These are phyloP conservation scores for Eupithecia centaureata DNA, from an alignment of 2,888 invertebrate genomes.

Conservation along the genomic window DNA sequence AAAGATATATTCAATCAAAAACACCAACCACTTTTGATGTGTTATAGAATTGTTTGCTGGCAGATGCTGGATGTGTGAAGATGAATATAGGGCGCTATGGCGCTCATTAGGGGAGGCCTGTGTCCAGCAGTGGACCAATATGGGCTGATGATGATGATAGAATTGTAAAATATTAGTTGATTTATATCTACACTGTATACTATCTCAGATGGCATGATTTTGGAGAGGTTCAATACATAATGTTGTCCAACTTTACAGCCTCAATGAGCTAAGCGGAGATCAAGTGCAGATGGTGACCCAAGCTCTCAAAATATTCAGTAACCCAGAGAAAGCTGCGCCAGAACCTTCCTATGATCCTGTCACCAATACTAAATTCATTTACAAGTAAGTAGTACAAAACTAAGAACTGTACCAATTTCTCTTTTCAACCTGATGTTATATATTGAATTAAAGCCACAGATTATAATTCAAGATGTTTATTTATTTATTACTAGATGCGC, in stretches of 20 bases:
- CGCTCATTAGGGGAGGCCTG: too few species aligned
- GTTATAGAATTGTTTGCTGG: too few species aligned
- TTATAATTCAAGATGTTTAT: neutral
- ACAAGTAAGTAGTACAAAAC: constrained; percentile 62
- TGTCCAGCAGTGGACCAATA: too few species aligned
- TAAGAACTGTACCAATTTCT: neutral
- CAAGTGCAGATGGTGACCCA: constrained; percentile 77
- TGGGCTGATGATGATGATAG: too few species aligned
- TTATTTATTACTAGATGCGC: too few species aligned
- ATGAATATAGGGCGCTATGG: too few species aligned
- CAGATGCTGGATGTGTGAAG: too few species aligned
- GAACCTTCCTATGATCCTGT: constrained; percentile 73
- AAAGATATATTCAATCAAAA: too few species aligned
- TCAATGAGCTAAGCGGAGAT: constrained; percentile 70
- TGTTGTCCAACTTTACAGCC: constrained; percentile 56
- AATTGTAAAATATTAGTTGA: neutral
- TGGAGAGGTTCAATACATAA: neutral
- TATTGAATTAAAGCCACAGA: too few species aligned
- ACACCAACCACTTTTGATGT: too few species aligned
- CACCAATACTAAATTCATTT: constrained; percentile 73
- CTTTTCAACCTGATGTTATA: too few species aligned
- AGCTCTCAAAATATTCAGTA: constrained; percentile 71
- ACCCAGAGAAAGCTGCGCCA: constrained; percentile 64
- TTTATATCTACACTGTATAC: neutral
- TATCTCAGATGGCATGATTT: neutral